Base-by-base conservation (phyloP, 1,140 invertebrate genomes). In the Tribolium castaneum region DNA sequence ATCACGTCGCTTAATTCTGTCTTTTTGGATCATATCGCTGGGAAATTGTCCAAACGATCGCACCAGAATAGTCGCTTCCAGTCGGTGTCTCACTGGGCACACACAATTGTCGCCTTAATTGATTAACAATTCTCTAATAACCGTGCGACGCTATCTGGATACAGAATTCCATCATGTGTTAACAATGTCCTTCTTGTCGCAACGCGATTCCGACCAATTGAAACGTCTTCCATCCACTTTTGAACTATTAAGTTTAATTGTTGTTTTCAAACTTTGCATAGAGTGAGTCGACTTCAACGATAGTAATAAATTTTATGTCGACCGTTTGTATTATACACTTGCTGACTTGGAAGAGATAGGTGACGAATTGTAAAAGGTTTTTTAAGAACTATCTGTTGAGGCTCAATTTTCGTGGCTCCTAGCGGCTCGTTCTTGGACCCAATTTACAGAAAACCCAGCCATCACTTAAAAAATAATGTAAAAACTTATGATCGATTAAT, bases 71-170 rank as follows among this genome's bases (percentile, higher is more conserved):
- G 50, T 13, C 45, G 10, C 5, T 22, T 52, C 22, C 16, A 25
- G 70, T 19, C 70, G 10, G 70, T 59, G 62, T 76, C 45, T 76
- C 75, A 13, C 34, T 70, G 75, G 75, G 14, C 75, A 70, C 25
- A 51, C 75, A 76, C 75, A 76, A 76, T 76, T 70, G 56, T n/a
- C 34, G 22, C 49, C 56, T 51, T 76, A 76, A 76, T 76, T 76
- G 75, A 76, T 76, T 45, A 59, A 76, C 74, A 76, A 66, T 66
- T 56, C 56, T 49, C 12, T 76, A 76, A 76, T 62, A 70, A 62
- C 12, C 75, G 75, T 76, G 59, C 75, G 75, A 62, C 16, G 54
- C 39, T 70, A 45, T 49, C 56, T 62, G 16, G 19, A 50, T 76
- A 14, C 75, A 50, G 54, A 16, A 70, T 66, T 52, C 62, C 75